Evolutionary conservation across 2,113 vertebrate species (phyloP), one percentile per base, ranked within the genome.

Genomic region (Nesospiza acunhae): DNA sequence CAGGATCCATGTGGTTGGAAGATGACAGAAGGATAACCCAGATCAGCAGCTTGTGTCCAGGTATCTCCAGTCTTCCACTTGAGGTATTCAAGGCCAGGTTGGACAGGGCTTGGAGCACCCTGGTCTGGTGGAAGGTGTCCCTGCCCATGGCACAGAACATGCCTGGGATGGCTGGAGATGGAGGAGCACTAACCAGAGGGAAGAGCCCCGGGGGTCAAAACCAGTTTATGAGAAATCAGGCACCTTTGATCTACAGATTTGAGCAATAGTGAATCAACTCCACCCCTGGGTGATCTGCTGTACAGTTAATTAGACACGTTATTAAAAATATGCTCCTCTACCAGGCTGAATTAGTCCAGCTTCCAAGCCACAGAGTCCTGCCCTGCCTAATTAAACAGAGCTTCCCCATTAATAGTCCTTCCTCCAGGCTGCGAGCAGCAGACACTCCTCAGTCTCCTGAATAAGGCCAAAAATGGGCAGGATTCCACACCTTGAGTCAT

Each of bases 291-390:
- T 90, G 93, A 94, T 90, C 80, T 70, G 76, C 72, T 80, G 63
- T 85, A 86, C 82, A 86, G 72, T 89, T 96, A 90, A 97, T 92
- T 84, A 89, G 88, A 67, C 72, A 59, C 9, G 15, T 92, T 89
- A 93, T 96, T 94, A 96, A 94, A 93, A 93, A 74, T 90, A 92
- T 31, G 64, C 77, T 94, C 91, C 80, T 94, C 84, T 28, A 84
- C 86, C 46, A 42, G 87, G 6, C 50, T 42, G 84, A 86, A 78
- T 84, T 73, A 88, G 79, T 70, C 86, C 44, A 6, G 83, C 68
- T 92, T 90, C 91, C 93, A 91, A 78, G 89, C 67, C 94, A 82
- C 78, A 79, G 81, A 89, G 88, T 90, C 70, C 74, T 93, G 85
- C 81, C 87, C 92, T 82, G 77, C 30, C 94, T 84, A 94, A 96